phyloP scores from a whole-genome alignment of 2,113 vertebrate genomes.

The Salvelinus sp. region DNA sequence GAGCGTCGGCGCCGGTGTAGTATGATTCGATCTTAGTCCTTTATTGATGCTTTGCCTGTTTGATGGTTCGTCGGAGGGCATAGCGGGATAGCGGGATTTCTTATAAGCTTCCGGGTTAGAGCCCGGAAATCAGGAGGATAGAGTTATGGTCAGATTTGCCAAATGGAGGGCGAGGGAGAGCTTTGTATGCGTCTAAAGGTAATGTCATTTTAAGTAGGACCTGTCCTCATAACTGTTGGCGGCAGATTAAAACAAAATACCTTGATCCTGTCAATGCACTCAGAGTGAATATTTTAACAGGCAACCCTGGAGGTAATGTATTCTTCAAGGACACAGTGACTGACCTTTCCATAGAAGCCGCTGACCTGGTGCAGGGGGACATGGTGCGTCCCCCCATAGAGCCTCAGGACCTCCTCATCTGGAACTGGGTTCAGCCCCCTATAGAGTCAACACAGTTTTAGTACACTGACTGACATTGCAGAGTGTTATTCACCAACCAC shows the following conservation, averaged over 20 bases:
- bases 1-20: too few relatives aligned
- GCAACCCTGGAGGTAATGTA: not conserved
- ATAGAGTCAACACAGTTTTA: slow-evolving; percentile 17
- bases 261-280: not conserved
- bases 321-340: not conserved
- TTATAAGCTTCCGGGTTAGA: too few relatives aligned
- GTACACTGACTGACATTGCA: not conserved
- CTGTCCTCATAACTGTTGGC: not conserved
- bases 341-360: slow-evolving; percentile 86
- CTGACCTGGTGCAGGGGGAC: slow-evolving; percentile 81
- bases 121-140: too few relatives aligned
- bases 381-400: slow-evolving; percentile 80
- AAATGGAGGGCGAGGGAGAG: too few relatives aligned
- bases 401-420: slow-evolving; percentile 77
- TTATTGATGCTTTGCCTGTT: too few relatives aligned
- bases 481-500: not conserved
- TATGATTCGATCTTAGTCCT: too few relatives aligned
- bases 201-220: too few relatives aligned
- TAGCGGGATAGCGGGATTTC: too few relatives aligned
- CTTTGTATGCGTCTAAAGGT: too few relatives aligned
- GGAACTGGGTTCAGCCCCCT: slow-evolving; percentile 80
- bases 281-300: not conserved
- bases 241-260: not conserved
- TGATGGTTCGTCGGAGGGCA: too few relatives aligned
- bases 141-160: too few relatives aligned